Evolutionary conservation across 2,888 invertebrate species (phyloP).

Genomic region (Lithophane socia): DNA sequence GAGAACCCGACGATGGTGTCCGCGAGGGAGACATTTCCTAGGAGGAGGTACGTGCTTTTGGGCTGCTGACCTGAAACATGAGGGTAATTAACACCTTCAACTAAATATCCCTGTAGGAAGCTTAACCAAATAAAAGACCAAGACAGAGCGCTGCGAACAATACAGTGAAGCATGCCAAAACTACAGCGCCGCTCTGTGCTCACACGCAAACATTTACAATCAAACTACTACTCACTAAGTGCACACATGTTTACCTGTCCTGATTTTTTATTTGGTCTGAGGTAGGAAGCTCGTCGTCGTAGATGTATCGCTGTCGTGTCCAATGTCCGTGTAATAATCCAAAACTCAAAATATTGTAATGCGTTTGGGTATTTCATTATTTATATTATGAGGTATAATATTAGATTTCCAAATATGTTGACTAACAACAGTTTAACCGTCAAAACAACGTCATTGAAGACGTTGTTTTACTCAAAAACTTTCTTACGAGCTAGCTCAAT

Average conservation of each 20-base stretch:
- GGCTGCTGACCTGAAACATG: conserved; percentile 90
- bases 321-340: background rate
- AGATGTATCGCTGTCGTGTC: background rate
- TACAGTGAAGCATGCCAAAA: too few species aligned
- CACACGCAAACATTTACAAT: too few species aligned
- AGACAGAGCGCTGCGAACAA: too few species aligned
- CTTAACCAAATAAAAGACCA: too few species aligned
- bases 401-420: background rate
- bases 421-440: background rate
- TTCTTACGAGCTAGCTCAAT: conserved; percentile 8
- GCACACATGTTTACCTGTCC: too few species aligned
- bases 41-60: conserved; percentile 91
- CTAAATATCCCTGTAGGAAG: background rate
- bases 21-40: conserved; percentile 92
- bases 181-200: too few species aligned
- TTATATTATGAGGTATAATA: background rate
- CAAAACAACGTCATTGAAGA: background rate
- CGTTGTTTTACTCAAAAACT: background rate
- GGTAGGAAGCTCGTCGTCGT: too few species aligned
- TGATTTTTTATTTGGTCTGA: too few species aligned
- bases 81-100: background rate
- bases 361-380: background rate
- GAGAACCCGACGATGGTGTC: conserved; percentile 92
- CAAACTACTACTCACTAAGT: too few species aligned
- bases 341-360: background rate